Percentiles rank a stretch among this genome's conserved stretches.
Evolutionary conservation across 2,888 invertebrate species (phyloP).

Genomic region (Achlya flavicornis): DNA sequence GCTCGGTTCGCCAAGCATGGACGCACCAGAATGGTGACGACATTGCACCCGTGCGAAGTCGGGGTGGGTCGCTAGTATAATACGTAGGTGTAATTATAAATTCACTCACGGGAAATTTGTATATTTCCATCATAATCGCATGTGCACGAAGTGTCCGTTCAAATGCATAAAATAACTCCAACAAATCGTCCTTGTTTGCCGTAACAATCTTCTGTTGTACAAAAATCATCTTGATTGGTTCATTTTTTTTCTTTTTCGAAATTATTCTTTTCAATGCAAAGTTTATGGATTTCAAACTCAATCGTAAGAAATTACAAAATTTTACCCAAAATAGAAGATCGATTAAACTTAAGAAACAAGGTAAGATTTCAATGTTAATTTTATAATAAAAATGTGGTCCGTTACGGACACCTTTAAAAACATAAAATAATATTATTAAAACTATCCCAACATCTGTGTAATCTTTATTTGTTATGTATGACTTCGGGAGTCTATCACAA

Average conservation of each 20-base stretch:
- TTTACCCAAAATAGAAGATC: conserved; percentile 6
- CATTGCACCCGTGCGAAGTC: too few relatives aligned
- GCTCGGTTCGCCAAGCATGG: too few relatives aligned
- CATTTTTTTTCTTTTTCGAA: background rate
- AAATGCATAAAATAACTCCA: conserved; percentile 12
- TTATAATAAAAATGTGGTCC: background rate
- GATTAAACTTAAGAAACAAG: background rate
- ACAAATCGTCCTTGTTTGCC: background rate
- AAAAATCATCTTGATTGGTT: background rate
- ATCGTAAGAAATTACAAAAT: background rate
- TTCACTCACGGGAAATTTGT: conserved; percentile 20
- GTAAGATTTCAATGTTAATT: background rate
- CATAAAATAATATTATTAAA: background rate
- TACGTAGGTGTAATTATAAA: too few relatives aligned
- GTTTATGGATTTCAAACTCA: conserved; percentile 1
- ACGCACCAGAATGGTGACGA: too few relatives aligned
- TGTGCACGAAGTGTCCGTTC: conserved; percentile 21
- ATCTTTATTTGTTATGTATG: conserved; percentile 1
- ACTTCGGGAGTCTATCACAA: background rate
- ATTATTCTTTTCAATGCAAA: background rate
- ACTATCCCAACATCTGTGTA: background rate
- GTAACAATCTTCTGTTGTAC: background rate
- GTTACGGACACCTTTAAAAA: background rate
- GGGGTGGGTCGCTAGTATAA: too few relatives aligned
- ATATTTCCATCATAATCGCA: conserved; percentile 19